Evolutionary conservation across 2,797 vertebrate species (phyloP), one percentile per base, ranked within the genome.

Genomic region (Gymnoscopelus microlampas): DNA sequence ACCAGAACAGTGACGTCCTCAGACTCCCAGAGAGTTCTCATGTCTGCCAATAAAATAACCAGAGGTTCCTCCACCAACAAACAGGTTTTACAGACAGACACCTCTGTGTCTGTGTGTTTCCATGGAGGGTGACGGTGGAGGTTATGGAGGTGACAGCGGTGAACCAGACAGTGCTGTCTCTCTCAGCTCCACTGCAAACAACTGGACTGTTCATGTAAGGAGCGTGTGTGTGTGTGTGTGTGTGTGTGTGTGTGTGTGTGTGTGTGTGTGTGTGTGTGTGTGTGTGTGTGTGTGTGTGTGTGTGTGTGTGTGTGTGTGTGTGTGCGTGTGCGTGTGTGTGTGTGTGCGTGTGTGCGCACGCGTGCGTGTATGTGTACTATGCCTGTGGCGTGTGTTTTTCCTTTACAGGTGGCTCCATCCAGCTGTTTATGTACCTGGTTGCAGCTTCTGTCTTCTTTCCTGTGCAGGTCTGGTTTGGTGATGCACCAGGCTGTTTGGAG

Each of bases 81-180:
- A 86, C 53, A 76, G 73, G 50, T 62, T 54, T 66, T 77, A 57
- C 65, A 89, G 84, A 89, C 78, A 88, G 83, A 76, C 80, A 66
- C 77, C 81, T 83, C 83, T 86, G 88, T 89, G 88, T 87, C 65
- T 81, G 80, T 89, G 87, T 83, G 86, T 90, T 85, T 91, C 85
- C 84, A 78, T 11, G 80, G 73, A 15, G 77, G 85, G 76, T 73
- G 80, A 81, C 76, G 82, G 85, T 83, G 80, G 84, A 85, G 86
- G 86, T 88, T 84, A 75, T 3, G 59, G 86, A 86, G 85, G 82
- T 84, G 82, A 85, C 77, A 79, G 85, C 70, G 70, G 74, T 81
- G 73, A 83, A 85, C 70, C 85, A 88, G 89, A 88, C 89, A 88
- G 82, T 83, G 82, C 80, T 86, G 86, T 89, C 82, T 91, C 56